Base-by-base conservation (phyloP, 2,888 invertebrate genomes). In the Lordiphosa andalusiaca region DNA sequence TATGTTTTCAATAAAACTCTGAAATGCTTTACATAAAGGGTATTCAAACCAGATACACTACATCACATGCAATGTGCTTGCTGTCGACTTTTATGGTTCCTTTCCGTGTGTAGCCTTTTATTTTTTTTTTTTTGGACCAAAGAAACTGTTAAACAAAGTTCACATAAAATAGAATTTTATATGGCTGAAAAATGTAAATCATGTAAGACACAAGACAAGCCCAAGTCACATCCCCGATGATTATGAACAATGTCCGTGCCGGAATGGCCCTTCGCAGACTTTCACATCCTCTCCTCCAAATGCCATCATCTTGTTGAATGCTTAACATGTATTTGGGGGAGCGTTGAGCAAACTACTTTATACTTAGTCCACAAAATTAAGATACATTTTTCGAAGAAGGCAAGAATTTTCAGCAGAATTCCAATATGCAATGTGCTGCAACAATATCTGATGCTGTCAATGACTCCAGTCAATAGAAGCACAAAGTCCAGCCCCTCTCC, bases 141-240 rank as follows among this genome's bases (percentile, higher is more conserved):
- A 16, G 23, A 39, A 41, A 37, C 72, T 67, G 72, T 67, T 70
- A 67, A 64, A 55, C 66, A 82, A 67, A 70, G 67, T 76, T 76
- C 76, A 80, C 71, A 83, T 83, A 83, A 80, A 80, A 81, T 81
- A 68, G 73, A 80, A 73, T 81, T 77, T 80, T 81, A 69, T 76
- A 80, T 80, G 71, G 81, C 68, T 77, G 60, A 76, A 83, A 80
- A 81, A 76, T 81, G 73, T 80, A 80, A 84, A 81, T 84, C 81
- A 83, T 83, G 84, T 76, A 53, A 60, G 47, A 59, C 60, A 51
- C 30, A 41, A 58, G 37, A 21, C 16, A 25, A 46, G 35, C 23
- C 46, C 39, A 23, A 33, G 38, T 55, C 53, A 46, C 58, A 57
- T 66, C 67, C 67, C 68, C 48, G 65, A 55, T 71, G 73, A 78